Percentiles rank a stretch among this genome's conserved stretches.
Evolutionary conservation across 2,797 vertebrate genomes (phyloP).

Genomic region (Brachyrhaphis roseni): DNA sequence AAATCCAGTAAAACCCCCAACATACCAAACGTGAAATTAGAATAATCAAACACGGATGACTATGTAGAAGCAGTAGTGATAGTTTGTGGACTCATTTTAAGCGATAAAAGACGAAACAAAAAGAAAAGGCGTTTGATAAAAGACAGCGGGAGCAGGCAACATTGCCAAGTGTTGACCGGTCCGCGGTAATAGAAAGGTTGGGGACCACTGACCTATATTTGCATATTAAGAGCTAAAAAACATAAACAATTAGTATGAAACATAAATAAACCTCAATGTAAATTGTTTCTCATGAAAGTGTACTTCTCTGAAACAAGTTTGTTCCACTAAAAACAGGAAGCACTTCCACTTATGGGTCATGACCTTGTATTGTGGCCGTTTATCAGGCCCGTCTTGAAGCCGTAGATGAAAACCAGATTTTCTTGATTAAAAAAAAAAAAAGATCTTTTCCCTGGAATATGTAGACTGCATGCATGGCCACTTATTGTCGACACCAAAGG

Average conservation of each 20-base stretch:
- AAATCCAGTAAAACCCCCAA: too few species aligned
- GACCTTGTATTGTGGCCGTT: neutral
- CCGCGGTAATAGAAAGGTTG: too few species aligned
- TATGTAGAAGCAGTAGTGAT: too few species aligned
- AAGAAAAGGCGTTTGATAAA: too few species aligned
- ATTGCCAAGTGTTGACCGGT: too few species aligned
- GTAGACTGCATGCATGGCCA: neutral
- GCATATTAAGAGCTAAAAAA: neutral
- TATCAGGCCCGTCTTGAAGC: neutral
- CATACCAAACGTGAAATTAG: too few species aligned
- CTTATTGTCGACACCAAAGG: neutral
- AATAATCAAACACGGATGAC: too few species aligned
- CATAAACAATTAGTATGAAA: neutral
- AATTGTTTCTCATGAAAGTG: neutral
- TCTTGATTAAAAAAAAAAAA: neutral
- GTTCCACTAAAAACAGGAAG: neutral
- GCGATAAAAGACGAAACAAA: too few species aligned
- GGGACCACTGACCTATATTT: neutral
- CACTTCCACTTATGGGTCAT: neutral
- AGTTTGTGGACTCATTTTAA: too few species aligned
- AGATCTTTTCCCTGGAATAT: neutral
- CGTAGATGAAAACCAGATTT: neutral
- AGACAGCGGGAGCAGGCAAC: too few species aligned
- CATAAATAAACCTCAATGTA: neutral
- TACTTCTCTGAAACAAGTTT: neutral